Evolutionary conservation across 2,888 invertebrate species (phyloP).

Genomic region (Polydrusus tereticollis): DNA sequence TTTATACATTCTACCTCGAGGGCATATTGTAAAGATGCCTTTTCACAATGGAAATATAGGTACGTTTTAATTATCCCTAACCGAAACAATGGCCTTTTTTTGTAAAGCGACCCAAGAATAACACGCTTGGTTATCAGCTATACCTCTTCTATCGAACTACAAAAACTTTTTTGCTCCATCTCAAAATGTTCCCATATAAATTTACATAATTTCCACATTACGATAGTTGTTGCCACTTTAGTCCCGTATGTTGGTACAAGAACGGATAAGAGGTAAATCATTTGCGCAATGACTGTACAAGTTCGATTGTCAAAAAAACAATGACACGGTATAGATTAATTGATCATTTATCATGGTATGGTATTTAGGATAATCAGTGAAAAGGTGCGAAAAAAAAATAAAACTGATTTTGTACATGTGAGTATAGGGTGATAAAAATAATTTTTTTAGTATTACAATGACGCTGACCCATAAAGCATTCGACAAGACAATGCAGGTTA

Average conservation of each 20-base stretch:
- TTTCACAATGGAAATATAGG: neutral
- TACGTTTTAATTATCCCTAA: slow-evolving; percentile 45
- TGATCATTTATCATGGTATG: slow-evolving; percentile 39
- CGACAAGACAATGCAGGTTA: no score
- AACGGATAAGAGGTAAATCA: slow-evolving; percentile 53
- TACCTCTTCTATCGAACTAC: slow-evolving; percentile 13
- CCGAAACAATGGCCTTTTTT: slow-evolving; percentile 41
- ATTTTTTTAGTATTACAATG: no score
- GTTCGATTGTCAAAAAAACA: slow-evolving; percentile 46
- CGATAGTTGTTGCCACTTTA: slow-evolving; percentile 57
- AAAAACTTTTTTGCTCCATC: slow-evolving; percentile 32
- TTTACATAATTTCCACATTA: slow-evolving; percentile 62
- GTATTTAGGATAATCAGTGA: slow-evolving; percentile 5
- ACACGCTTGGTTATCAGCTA: slow-evolving; percentile 40
- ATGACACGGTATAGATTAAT: slow-evolving; percentile 43
- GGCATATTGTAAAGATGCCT: neutral
- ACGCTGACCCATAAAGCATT: no score
- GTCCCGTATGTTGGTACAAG: slow-evolving; percentile 52
- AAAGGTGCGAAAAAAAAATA: no score
- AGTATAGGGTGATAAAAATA: no score
- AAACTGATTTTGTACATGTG: no score
- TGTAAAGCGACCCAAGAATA: slow-evolving; percentile 35
- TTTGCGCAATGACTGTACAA: slow-evolving; percentile 45
- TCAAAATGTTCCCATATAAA: slow-evolving; percentile 48
- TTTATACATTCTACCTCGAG: no score